Base-by-base conservation (phyloP, 1,140 invertebrate species). In the Pachypsylla venusta region DNA sequence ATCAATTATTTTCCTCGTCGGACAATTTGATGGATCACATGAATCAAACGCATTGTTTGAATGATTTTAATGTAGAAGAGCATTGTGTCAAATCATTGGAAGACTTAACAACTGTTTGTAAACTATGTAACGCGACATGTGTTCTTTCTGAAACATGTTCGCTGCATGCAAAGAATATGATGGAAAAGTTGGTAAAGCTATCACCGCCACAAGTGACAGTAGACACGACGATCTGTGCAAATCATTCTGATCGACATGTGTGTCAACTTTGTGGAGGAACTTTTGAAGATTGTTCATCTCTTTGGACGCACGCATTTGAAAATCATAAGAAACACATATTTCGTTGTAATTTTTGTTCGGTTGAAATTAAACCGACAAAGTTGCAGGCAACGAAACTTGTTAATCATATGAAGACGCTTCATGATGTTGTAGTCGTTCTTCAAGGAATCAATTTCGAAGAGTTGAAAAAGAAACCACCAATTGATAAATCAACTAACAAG, bases 251-350 rank as follows among this genome's bases (percentile, higher is more conserved):
- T 3, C n/a, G 5, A 3, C 42, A 55, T 55, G 12, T 22, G 2
- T 62, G 61, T 28, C 54, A 56, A 20, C 14, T 60, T n/a, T 62
- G 61, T 56, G 61, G 59, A 27, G 26, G 39, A 14, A 56, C 54
- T 22, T 60, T 60, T 57, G 58, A 54, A 12, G 54, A 42, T n/a
- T 19, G 27, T 13, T 39, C 12, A 19, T 27, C 58, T 14, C 19
- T 56, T 16, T 54, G 53, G 16, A 28, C 40, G 24, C 61, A 62
- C 25, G 24, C n/a, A 7, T 27, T 12, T 55, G 5, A 3, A 55
- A n/a, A 55, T 10, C 22, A 55, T 55, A 55, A 25, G 16, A 14
- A 25, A n/a, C 13, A 12, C 16, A n/a, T 2, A 12, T 7, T 55
- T 55, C 12, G 13, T 19, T 55, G 54, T 55, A 25, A 55, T 55